Conservation (phyloP, 2,113 vertebrate species). For the Cryptotis parvus region DNA sequence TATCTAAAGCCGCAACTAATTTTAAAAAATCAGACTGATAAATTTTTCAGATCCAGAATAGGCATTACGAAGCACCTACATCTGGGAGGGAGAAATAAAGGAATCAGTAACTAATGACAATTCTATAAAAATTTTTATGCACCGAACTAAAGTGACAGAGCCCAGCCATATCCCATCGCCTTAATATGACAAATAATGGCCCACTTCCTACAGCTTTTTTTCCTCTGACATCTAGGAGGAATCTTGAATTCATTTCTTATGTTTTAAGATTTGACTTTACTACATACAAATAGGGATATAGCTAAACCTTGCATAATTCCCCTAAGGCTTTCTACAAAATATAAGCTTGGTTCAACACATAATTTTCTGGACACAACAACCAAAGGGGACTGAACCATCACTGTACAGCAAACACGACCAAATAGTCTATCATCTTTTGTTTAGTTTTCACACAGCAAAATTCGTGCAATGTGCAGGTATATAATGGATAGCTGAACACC, state of each 20-base stretch:
- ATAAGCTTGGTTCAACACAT: neutral
- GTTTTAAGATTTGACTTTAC: slow-evolving; percentile 2
- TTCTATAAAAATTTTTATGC: neutral
- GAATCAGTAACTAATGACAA: neutral
- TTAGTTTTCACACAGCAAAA: neutral
- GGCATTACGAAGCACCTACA: neutral
- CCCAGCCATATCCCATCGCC: too few species aligned
- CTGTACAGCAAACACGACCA: neutral
- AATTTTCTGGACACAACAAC: neutral
- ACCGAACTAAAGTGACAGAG: neutral
- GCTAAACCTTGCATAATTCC: too few species aligned
- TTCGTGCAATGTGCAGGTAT: neutral
- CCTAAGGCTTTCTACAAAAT: too few species aligned
- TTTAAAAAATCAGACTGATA: neutral
- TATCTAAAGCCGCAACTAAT: neutral
- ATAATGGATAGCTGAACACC: neutral
- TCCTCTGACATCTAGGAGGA: neutral
- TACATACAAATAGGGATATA: neutral
- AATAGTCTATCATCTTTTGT: neutral
- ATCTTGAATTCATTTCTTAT: neutral
- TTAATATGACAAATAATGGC: neutral
- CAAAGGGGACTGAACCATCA: neutral
- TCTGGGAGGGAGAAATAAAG: neutral
- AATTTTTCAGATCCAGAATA: neutral
- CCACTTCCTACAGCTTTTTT: neutral